Base-by-base conservation (phyloP, 1,140 invertebrate species). In the Drosophila sproati region DNA sequence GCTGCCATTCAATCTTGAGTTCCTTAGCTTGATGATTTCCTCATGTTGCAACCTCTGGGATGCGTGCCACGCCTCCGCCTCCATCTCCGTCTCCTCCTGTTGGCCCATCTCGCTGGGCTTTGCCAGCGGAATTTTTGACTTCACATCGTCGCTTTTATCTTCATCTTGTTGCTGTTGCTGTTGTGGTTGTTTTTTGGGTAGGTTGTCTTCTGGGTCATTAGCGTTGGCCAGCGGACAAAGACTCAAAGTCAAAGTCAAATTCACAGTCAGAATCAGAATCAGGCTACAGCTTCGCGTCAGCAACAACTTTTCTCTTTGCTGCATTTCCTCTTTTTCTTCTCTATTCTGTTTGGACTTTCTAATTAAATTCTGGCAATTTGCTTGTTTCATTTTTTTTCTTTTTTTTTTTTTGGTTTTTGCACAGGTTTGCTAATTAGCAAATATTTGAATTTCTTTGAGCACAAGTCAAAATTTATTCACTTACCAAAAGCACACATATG, bases 131-230 rank as follows among this genome's bases (percentile, higher is more conserved):
- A 57, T 71, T 48, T 78, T 68, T 67, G 60, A 64, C 60, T 55
- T 59, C 54, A 51, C 45, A 72, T 67, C 61, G 79, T 67, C 59
- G 78, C 56, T 81, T 71, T 73, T 86, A 73, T 73, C 78, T 78
- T 61, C 75, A 55, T 41, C 37, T 28, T 20, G 57, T 51, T 48
- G 64, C 31, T 48, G 37, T 35, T 52, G 57, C 45, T 74, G 51
- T 10, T 37, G 10, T 29, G 57, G 55, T 28, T 54, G 59, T n/a
- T n/a, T n/a, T n/a, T n/a, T 43, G 20, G 48, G 39, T 32, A 64
- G 45, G 45, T 10, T 7, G 54, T 72, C n/a, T 20, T 51, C 57
- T 45, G 59, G 81, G 61, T 80, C 81, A 85, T 85, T 83, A 74
- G 81, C 66, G 59, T 51, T 66, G 61, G 52, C 59, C 52, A 12